phyloP scores from a whole-genome alignment of 1,140 invertebrate species.

The Tribolium madens region DNA sequence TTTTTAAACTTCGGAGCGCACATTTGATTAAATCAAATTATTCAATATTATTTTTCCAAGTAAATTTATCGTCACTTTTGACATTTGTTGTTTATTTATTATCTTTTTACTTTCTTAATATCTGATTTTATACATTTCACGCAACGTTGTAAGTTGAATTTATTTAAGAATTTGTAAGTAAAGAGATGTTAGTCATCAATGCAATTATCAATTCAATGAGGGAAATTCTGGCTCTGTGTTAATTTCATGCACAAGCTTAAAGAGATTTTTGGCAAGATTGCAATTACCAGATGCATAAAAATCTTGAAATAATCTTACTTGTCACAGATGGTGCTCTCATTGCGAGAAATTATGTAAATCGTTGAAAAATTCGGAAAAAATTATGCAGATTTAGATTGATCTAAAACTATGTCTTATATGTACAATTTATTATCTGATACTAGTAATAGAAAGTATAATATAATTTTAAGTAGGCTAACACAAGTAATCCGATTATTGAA shows the following conservation, averaged over 20 bases:
- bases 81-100: neutral
- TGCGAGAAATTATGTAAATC: neutral
- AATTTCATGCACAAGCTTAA: constrained; percentile 20
- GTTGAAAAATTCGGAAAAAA: too few species aligned
- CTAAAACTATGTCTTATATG: neutral
- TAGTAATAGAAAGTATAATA: constrained; percentile 3
- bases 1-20: neutral
- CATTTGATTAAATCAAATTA: constrained; percentile 24
- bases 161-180: constrained; percentile 1
- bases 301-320: constrained; percentile 1
- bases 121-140: neutral
- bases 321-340: neutral
- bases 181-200: neutral
- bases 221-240: constrained; percentile 12
- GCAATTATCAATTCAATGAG: neutral
- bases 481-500: constrained; percentile 34
- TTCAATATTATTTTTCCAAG: neutral
- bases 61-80: constrained; percentile 5
- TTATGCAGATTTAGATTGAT: neutral
- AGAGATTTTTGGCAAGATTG: constrained; percentile 33
- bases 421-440: neutral
- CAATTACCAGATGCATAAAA: constrained; percentile 11
- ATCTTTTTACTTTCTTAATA: neutral
- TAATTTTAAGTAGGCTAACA: constrained; percentile 30
- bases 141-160: neutral